Evolutionary conservation across 2,113 vertebrate species (phyloP), one percentile per base, ranked within the genome.

Genomic region (Podocnemis expansa): DNA sequence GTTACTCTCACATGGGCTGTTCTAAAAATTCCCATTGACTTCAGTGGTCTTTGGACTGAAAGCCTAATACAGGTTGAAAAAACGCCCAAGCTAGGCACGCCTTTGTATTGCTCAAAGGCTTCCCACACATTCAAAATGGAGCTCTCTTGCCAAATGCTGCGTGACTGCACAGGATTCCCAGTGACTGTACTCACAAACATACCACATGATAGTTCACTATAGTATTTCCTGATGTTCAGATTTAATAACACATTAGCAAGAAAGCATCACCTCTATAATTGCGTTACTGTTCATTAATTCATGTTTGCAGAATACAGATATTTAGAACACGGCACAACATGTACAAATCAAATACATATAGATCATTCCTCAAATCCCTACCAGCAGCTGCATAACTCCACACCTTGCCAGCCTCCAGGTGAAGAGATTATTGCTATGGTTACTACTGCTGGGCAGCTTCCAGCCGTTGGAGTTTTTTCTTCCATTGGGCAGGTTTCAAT

Each of bases 211-310:
- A 41, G 16, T 43, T n/a, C 13, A 13, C 25, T 4, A 11, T 16
- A 0, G 10, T 43, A 75, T 11, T 31, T 22, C 7, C 0, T 19
- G 0, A 0, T 11, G 4, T 47, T 85, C 0, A 0, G 19, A 0
- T 7, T 51, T 63, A 43, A 80, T 82, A 38, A 1, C n/a, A 54
- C 52, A 3, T 41, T 31, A 7, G 2, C 47, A 31, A 54, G 55
- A 56, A 11, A 11, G 80, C 25, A 21, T 9, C 1, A 2, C 0
- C 1, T 81, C 51, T 9, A 81, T 29, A 43, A 78, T 22, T 47
- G 0, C 11, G 10, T 75, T 1, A 1, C 31, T 54, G 2, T 76
- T 67, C 47, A 89, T 24, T 51, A 4, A 1, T 47, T 45, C 5
- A 0, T 14, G 47, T 9, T 58, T n/a, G 80, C 86, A 55, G 78